phyloP scores from a whole-genome alignment of 2,888 invertebrate genomes.

The Ormyrus rosae region DNA sequence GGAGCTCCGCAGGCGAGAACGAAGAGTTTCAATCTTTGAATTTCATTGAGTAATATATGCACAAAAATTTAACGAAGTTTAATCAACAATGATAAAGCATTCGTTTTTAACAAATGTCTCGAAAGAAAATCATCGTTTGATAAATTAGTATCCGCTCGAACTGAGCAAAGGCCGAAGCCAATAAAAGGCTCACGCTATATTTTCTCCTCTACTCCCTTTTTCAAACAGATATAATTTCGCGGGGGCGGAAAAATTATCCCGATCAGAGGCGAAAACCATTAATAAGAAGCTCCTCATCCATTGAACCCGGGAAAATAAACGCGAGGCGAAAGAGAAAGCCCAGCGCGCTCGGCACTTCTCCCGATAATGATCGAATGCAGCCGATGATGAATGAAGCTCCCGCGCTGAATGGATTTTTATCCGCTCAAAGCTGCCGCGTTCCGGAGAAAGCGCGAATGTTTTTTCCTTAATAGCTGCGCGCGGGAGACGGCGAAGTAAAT shows the following conservation, averaged over 20 bases:
- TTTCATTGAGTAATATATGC: too few relatives aligned
- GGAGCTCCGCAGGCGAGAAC: too few relatives aligned
- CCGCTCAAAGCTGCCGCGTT: not conserved
- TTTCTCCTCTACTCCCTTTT: too few relatives aligned
- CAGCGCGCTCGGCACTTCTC: not conserved
- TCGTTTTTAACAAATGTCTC: too few relatives aligned
- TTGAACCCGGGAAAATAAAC: not conserved
- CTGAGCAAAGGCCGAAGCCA: too few relatives aligned
- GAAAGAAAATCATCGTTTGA: too few relatives aligned
- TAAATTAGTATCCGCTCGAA: too few relatives aligned
- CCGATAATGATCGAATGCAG: slow-evolving; percentile 44
- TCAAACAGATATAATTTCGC: not conserved
- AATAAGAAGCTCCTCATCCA: slow-evolving; percentile 27
- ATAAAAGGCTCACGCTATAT: too few relatives aligned
- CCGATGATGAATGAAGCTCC: slow-evolving; percentile 32
- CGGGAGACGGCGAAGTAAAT: slow-evolving; percentile 2
- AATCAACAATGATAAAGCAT: too few relatives aligned
- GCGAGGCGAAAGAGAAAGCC: not conserved
- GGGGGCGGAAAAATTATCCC: slow-evolving; percentile 11
- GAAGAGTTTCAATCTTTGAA: too few relatives aligned
- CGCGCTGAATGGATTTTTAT: slow-evolving; percentile 28
- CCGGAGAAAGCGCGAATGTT: not conserved
- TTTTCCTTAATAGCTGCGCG: slow-evolving; percentile 11
- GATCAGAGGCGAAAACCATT: slow-evolving; percentile 39
- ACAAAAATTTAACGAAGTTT: too few relatives aligned